Evolutionary conservation across 2,797 vertebrate genomes (phyloP), one percentile per base, ranked within the genome.

Genomic region (Cryptoprocta ferox): DNA sequence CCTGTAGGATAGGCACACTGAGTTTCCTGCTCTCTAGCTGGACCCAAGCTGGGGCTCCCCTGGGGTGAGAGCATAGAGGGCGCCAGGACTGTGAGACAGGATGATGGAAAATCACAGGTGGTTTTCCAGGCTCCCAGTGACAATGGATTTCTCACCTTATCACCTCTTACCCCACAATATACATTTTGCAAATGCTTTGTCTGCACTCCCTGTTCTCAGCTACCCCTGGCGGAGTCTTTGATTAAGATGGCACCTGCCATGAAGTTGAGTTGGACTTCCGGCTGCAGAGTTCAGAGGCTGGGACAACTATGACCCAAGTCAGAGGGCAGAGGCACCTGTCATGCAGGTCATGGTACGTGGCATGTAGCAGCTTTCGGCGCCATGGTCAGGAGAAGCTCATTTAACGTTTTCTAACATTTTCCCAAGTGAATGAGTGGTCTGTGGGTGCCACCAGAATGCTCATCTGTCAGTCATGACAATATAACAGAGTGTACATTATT

Each of bases 391-490:
- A 94, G 90, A 79, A 86, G 83, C 80, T 93, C 88, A 56, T 75
- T 81, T 94, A 61, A 53, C 39, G 18, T 92, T 92, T 95, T 80
- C 68, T 59, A 48, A 92, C 70, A 83, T 89, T 87, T 96, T 80
- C 87, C 61, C 65, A 15, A 39, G 84, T 42, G 87, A 88, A 37
- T 53, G 80, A 94, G 87, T 91, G 73, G 89, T 85, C 82, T 76
- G 61, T 92, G 91, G 94, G 93, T 83, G 70, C 87, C 96, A 92
- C 4, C 6, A 76, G 76, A 89, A 84, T 9, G 32, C 83, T 92
- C 83, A 68, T 95, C 96, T 84, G 65, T 97, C 96, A 97, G 92
- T 91, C 91, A 56, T 83, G 95, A 97, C 96, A 97, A 24, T 81
- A 35, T 48, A 79, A 73, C n/a, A 53, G 88, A 81, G 92, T 86